Base-by-base conservation (phyloP, 1,140 invertebrate species). In the Leptinotarsa undecemlineata region DNA sequence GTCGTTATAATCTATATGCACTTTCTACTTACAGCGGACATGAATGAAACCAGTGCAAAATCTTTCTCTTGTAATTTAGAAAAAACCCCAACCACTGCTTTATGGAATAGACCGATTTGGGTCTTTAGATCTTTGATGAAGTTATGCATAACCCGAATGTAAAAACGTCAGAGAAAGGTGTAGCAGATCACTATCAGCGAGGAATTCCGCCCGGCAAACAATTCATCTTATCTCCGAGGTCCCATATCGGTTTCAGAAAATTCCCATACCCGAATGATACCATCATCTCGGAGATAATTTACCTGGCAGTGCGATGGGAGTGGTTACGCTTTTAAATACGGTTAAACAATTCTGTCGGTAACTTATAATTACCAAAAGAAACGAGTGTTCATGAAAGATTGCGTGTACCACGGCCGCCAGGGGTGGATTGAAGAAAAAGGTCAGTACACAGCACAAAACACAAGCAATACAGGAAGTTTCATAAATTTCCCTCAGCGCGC, bases 281-380 rank as follows among this genome's bases (percentile, higher is more conserved):
- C 33, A 68, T 42, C 23, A 42, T 71, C 69, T 14, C 42, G 23
- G 23, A 20, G 21, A 23, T 71, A 57, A 71, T 48, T 60, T 71
- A 71, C 69, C 69, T 71, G 68, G 48, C 48, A 19, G 51, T 51
- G n/a, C 48, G 20, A 71, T 71, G 51, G 69, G 69, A 71, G 69
- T 71, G 69, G 69, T 71, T 71, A 71, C 60, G 69, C 48, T 71
- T 71, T 60, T 71, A 71, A 71, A 71, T 61, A 71, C 26, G 69
- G 48, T 23, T 71, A 71, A 71, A 71, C 57, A 71, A 60, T 71
- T 61, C 20, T 71, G 51, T 61, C 69, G 19, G 69, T 26, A 21
- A 71, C 42, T 71, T 57, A 33, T 61, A 71, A 71, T 71, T 71
- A 71, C 69, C 69, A 33, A 71, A 71, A 71, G 69, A 71, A 57